Conservation (phyloP, 2,797 vertebrate genomes). For the Ceryle rudis region DNA sequence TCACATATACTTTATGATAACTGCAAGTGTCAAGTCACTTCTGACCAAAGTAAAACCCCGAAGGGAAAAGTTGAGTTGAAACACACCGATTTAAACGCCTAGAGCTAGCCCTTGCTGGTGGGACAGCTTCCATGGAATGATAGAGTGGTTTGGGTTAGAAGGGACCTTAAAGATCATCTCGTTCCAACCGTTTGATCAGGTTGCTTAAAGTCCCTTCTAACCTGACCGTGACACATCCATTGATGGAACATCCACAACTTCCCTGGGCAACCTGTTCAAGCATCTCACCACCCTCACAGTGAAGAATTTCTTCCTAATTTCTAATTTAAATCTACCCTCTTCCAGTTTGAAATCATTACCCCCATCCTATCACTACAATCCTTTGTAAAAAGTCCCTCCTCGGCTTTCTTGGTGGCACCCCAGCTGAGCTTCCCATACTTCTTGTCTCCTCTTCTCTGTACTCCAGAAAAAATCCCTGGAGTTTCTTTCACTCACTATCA, state of each 20-base stretch:
- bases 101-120: neutral
- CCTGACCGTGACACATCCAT: neutral
- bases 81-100: accelerated
- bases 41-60: neutral
- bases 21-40: neutral
- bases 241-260: neutral
- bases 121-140: neutral
- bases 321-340: neutral
- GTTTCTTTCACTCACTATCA: neutral
- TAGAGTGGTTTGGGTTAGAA: neutral
- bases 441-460: neutral
- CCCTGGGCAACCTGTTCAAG: neutral
- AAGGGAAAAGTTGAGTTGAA: neutral
- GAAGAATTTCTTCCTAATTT: neutral
- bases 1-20: accelerated
- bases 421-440: neutral
- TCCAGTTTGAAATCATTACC: neutral
- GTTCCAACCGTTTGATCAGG: neutral
- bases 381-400: no score
- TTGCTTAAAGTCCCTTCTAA: neutral
- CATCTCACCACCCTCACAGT: neutral
- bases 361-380: neutral
- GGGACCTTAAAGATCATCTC: neutral
- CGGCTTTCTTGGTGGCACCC: neutral
- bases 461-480: neutral